Base-by-base conservation (phyloP, 2,888 invertebrate genomes). In the Tetramorium bicarinatum region DNA sequence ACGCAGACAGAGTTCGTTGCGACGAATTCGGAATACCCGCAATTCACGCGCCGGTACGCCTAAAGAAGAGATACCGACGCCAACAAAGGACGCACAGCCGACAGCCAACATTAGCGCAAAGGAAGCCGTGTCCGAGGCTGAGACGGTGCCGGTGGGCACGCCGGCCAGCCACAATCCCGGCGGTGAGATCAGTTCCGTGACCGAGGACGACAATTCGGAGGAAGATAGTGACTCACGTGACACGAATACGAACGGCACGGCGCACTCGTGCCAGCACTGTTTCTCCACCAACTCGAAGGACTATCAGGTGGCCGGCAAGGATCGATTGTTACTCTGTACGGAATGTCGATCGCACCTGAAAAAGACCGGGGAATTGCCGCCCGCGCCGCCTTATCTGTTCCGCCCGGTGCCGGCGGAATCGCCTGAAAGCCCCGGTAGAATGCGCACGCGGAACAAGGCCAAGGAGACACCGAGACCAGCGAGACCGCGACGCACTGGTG, bases 201-300 rank as follows among this genome's bases (percentile, higher is more conserved):
- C 97, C 77, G 98, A 98, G 95, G 98, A 98, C 96, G 98, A 99
- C 95, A 98, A 98, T 95, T 99, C 99, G 88, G 99, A 99, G 94
- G 98, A 99, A 95, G 99, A 99, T 95, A 98, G 98, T 95, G 99
- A 99, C 95, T 98, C 98, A 83, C 96, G 98, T 93, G 98, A 98
- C 93, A 97, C 98, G 91, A 95, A 95, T 72, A 94, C 95, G 4
- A 94, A 95, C 91, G 95, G 94, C 25, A 89, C 92, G 0, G 84
- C 89, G 15, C 95, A 95, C 86, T 95, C 96, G 44, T 98, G 98
- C 92, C 96, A 97, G 87, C 97, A 97, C 93, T 98, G 98, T 93
- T 97, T 96, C 91, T 96, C 97, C 4, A 97, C 97, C 85, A 97
- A 96, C 38, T 95, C 95, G 7, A 95, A 95, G 80, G 95, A 95